Evolutionary conservation across 2,888 invertebrate genomes (phyloP), one percentile per base, ranked within the genome.

Genomic region (Gnatocerus cornutus): DNA sequence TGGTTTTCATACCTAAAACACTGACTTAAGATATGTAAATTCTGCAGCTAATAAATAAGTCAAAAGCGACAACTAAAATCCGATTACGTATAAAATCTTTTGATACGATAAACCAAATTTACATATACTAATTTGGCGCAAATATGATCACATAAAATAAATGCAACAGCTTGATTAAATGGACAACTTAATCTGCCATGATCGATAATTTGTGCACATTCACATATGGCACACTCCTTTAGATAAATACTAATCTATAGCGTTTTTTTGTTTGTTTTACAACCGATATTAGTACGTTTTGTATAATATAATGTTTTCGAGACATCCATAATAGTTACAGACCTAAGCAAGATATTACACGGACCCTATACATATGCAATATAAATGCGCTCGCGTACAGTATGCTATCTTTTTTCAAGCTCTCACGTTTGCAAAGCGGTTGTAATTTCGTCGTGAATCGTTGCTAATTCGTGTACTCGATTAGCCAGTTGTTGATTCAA

Each of bases 401-500:
- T 39, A 33, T 46, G 69, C 68, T 75, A 72, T 55, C 75, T 65
- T 39, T 68, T 41, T 30, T 46, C 73, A 68, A 73, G 71, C 58
- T 78, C 78, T 83, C 83, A 83, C 89, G 93, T 92, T 84, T 92
- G 92, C 85, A 93, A 82, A 68, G 93, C 93, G n/a, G 92, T 91
- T 81, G 90, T 90, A 78, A 94, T 90, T 88, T 95, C 95, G 85
- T 92, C 91, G 87, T 94, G 94, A 85, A 94, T 92, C 74, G 91
- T 91, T 74, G 90, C 92, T 85, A 95, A 87, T 83, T 94, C 93
- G 80, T 93, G 92, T 71, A 95, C 90, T 80, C 93, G 91, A 68
- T 91, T 86, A 61, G 94, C 94, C 79, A 95, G 89, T 86, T 96
- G 95, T 78, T 93, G 91, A 85, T 93, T 95, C 76, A 95, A 86